Evolutionary conservation across 2,888 invertebrate species (phyloP), one percentile per base, ranked within the genome.

Genomic region (Seira musarum): DNA sequence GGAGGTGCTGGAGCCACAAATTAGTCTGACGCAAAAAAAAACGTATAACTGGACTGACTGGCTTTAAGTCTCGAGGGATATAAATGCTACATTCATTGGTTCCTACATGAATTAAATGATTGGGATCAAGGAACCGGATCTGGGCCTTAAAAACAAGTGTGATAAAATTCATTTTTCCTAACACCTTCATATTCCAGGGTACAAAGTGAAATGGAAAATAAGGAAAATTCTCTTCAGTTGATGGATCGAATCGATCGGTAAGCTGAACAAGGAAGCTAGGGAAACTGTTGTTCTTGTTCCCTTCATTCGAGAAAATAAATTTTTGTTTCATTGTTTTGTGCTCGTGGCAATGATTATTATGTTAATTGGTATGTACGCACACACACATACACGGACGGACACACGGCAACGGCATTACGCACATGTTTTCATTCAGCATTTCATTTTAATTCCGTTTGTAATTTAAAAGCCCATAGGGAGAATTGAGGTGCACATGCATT

Each of bases 291-390:
- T n/a, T n/a, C n/a, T n/a, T n/a, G n/a, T n/a, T n/a, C n/a, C n/a
- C n/a, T n/a, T n/a, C n/a, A n/a, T n/a, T n/a, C n/a, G n/a, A n/a
- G n/a, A 40, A 40, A 40, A 8, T 40, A 40, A 40, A 40, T 40
- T 40, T 40, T 6, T 40, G 13, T 40, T 40, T 40, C 40, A 40
- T 40, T 40, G 40, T 40, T 53, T 65, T 25, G 25, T 73, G 72
- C 72, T 65, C 65, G 72, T 73, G 72, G 72, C 72, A 64, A 73
- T 64, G 72, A 73, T 73, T 71, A n/a, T 71, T 73, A 73, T 73
- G 72, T 25, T 73, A 73, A 73, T 73, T 73, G 49, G 63, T 46
- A 40, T 6, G 40, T 40, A 40, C 40, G 40, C 40, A 40, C 13
- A 40, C 40, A 13, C 40, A 40, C 13, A 40, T 13, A 40, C 40